phyloP scores from a whole-genome alignment of 2,888 invertebrate genomes.

The Eubasilissa splendida region DNA sequence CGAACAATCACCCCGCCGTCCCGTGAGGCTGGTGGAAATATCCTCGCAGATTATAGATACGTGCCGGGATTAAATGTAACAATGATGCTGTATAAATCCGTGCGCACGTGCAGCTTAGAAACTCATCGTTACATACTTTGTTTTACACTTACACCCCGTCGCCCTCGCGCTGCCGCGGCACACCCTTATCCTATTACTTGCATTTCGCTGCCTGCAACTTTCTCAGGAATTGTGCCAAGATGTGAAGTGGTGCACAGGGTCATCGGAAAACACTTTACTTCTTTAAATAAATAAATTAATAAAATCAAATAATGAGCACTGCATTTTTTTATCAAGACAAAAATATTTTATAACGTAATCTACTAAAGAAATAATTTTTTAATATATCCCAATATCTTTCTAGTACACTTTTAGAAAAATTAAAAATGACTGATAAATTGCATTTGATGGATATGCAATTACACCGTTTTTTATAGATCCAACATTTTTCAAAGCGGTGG shows the following conservation, averaged over 20 bases:
- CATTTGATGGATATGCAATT: no score
- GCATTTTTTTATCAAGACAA: no score
- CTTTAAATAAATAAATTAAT: not conserved
- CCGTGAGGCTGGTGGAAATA: not conserved
- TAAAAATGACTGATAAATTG: no score
- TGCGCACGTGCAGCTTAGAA: conserved; percentile 24
- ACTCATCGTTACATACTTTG: conserved; percentile 13
- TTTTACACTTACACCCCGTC: not conserved
- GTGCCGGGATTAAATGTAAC: conserved; percentile 22
- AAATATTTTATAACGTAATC: no score
- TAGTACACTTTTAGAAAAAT: no score
- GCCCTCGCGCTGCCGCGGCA: not conserved
- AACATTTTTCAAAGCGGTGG: no score
- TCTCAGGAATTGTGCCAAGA: conserved; percentile 10
- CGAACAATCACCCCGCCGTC: not conserved
- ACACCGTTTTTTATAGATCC: no score
- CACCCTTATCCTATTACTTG: conserved; percentile 22
- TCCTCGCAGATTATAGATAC: conserved; percentile 12
- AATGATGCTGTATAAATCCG: conserved; percentile 9
- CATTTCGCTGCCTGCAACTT: conserved; percentile 33
- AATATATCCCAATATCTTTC: no score
- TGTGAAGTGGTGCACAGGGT: conserved; percentile 6
- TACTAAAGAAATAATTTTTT: no score
- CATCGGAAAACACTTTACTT: not conserved
- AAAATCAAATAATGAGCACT: no score